Conservation (phyloP, 2,113 vertebrate genomes). For the Scortum barcoo region DNA sequence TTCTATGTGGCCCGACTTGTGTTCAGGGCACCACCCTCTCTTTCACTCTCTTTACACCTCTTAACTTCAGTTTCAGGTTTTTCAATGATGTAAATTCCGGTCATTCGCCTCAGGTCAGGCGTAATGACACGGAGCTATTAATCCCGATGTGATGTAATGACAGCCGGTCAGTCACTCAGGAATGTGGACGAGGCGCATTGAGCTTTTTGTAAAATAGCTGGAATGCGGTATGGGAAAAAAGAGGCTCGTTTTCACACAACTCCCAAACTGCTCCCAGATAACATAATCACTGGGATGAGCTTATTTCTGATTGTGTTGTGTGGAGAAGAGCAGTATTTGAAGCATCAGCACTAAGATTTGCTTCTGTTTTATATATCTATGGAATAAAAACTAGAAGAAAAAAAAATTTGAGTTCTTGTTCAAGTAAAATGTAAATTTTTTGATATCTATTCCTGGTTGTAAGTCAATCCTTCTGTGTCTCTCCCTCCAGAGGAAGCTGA, state of each 20-base stretch:
- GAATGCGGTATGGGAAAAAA: constrained; percentile 58
- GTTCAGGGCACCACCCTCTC: not conserved
- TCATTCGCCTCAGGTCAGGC: constrained; percentile 71
- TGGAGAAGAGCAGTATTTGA: not conserved
- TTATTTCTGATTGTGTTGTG: not conserved
- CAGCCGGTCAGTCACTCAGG: constrained; percentile 72
- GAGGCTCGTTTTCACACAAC: constrained; percentile 47
- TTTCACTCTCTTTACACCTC: not conserved
- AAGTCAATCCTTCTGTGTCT: constrained; percentile 3
- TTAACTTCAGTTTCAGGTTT: constrained; percentile 30
- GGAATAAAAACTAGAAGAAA: too few species aligned
- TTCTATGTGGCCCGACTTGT: not conserved
- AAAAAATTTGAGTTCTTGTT: not conserved
- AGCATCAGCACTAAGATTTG: too few species aligned
- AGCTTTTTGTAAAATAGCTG: constrained; percentile 66
- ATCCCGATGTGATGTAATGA: constrained; percentile 79
- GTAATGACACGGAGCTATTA: constrained; percentile 75
- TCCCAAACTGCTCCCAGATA: not conserved
- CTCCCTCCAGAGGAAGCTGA: constrained; percentile 87
- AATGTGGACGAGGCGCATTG: constrained; percentile 65
- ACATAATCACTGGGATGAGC: not conserved
- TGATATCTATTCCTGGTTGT: not conserved
- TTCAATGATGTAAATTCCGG: constrained; percentile 65
- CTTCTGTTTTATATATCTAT: too few species aligned
- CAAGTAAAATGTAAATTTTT: not conserved